Base-by-base conservation (phyloP, 2,797 vertebrate genomes). In the Hippopotamyrus pictus region DNA sequence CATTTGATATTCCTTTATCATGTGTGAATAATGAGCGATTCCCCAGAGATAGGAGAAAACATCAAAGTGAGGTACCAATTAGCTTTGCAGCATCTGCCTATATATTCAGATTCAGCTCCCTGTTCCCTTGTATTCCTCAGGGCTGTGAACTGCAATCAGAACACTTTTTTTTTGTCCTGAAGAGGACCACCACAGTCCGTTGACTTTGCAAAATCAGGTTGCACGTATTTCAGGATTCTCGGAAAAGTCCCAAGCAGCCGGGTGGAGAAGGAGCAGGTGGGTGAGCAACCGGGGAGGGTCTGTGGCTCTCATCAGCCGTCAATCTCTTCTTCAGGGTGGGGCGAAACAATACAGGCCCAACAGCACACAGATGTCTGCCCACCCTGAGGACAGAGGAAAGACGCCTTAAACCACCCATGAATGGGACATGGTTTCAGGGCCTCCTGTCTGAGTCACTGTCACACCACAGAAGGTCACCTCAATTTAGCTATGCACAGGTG, bases 321-420 rank as follows among this genome's bases (percentile, higher is more conserved):
- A 85, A 85, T 48, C 82, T 53, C 51, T 33, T 37, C 86, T 33
- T 87, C 33, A 44, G 57, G 37, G 86, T 37, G 53, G 86, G 53
- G 53, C 6, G n/a, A 87, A 44, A 59, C 86, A 57, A 59, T 37
- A 48, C 48, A 29, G 82, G 82, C 19, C n/a, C 82, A 85, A 51
- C 82, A 50, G 53, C 29, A 57, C 86, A 57, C 86, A 87, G 86
- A 51, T 87, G 86, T 29, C 51, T 41, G 51, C 7, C 33, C 22
- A 11, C 86, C 86, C 86, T 87, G 86, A 33, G 86, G 86, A 87
- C 53, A 87, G n/a, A 19, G 48, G 85, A 37, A 54, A 86, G 50
- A 44, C 7, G 51, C 33, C 51, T 41, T 87, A 57, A 87, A 87
- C 51, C 82, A 19, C 53, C 53, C 25, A 57, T 86, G 84, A 59